A percentile compares a stretch with the other conserved stretches of the same genome.
Conservation (phyloP, 35 echinoderm and acorn worm species). For the Eucidaris tribuloides region DNA sequence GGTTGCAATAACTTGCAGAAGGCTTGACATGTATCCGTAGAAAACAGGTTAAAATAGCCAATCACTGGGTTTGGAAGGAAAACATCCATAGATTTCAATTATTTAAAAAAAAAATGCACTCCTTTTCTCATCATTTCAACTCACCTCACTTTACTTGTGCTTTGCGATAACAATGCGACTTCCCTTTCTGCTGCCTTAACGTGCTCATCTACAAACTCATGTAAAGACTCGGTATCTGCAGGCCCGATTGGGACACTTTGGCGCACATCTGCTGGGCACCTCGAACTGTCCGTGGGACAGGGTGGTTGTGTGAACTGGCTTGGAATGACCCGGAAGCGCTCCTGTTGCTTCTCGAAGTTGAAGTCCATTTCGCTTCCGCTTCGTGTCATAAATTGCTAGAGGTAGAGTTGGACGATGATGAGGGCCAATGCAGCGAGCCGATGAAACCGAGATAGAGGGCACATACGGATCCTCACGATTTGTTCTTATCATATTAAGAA, state of each 20-base stretch:
- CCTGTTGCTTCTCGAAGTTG: neutral
- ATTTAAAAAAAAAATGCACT: neutral
- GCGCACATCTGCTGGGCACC: slow-evolving; percentile 13
- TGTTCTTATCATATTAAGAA: neutral
- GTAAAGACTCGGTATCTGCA: slow-evolving; percentile 33
- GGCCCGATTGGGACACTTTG: neutral
- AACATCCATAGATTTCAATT: no score
- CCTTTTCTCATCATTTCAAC: neutral
- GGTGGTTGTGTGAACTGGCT: neutral
- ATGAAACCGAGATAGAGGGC: slow-evolving; percentile 37
- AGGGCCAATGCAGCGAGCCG: slow-evolving; percentile 24
- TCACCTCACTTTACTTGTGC: slow-evolving; percentile 53
- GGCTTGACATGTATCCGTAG: neutral
- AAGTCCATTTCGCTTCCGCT: neutral
- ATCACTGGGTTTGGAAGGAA: neutral
- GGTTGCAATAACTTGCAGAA: neutral
- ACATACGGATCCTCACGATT: slow-evolving; percentile 61
- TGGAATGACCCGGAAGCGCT: neutral
- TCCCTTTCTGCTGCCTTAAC: slow-evolving; percentile 5
- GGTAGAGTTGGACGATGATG: neutral
- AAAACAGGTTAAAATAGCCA: neutral
- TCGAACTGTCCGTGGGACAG: neutral
- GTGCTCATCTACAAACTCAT: slow-evolving; percentile 53
- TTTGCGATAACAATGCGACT: slow-evolving; percentile 46
- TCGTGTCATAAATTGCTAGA: neutral